A percentile compares a stretch with the other conserved stretches of the same genome.
Conservation (phyloP, 2,888 invertebrate species). For the Rotaria sp. region DNA sequence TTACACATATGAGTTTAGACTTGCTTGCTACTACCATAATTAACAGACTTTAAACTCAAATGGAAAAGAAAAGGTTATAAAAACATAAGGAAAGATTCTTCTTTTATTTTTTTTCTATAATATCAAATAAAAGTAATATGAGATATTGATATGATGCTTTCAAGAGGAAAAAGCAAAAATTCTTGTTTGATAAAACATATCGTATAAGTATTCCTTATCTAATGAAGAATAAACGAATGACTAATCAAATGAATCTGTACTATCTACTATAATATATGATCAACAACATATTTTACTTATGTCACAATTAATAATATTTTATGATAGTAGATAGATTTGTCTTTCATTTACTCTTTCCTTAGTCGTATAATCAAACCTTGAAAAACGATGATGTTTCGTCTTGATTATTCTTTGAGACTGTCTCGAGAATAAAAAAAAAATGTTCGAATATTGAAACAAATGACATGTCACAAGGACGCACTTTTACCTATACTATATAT, state of each 20-base stretch:
- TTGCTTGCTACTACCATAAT: background rate
- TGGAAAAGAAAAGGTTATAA: background rate
- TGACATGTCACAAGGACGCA: background rate
- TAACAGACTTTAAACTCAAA: background rate
- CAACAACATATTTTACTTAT: background rate
- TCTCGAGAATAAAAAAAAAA: background rate
- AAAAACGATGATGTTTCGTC: background rate
- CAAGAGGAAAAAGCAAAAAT: background rate
- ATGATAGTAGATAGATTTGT: background rate
- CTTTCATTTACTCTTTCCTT: background rate
- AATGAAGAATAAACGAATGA: background rate
- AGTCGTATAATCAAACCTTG: background rate
- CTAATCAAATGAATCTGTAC: background rate
- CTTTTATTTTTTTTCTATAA: background rate
- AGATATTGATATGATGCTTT: background rate
- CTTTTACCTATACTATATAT: background rate
- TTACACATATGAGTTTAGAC: background rate
- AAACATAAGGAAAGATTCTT: background rate
- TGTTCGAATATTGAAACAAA: background rate
- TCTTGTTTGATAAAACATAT: background rate
- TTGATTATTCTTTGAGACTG: background rate
- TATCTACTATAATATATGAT: background rate
- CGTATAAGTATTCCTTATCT: background rate
- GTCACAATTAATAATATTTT: background rate
- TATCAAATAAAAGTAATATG: background rate